These are phyloP conservation scores for Gorilla gorilla DNA, from an alignment of 2,113 vertebrate species.

Conservation along the genomic window DNA sequence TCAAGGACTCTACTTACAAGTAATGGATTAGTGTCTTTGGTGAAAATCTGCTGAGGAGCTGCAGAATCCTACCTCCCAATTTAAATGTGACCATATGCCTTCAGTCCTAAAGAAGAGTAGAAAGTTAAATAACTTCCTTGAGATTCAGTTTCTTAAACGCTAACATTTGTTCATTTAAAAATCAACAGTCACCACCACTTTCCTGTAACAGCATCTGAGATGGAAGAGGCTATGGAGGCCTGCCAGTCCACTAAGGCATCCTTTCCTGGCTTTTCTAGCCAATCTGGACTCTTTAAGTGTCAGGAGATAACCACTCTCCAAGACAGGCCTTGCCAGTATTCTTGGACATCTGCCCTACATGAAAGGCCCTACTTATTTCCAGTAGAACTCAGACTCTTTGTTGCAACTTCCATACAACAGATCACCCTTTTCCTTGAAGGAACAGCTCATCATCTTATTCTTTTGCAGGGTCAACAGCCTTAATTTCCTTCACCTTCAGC, in stretches of 20 bases:
- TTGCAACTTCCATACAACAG: background rate
- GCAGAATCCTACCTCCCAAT: background rate
- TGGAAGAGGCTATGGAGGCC: background rate
- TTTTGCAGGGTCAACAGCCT: background rate
- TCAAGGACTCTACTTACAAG: background rate
- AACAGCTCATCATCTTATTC: background rate
- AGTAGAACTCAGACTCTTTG: background rate
- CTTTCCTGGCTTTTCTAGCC: background rate
- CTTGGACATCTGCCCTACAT: background rate
- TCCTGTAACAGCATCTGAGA: background rate
- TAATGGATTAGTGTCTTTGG: background rate
- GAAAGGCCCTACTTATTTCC: background rate
- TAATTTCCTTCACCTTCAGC: background rate
- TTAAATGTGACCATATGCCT: background rate
- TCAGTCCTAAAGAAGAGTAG: background rate
- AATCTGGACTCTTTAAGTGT: background rate
- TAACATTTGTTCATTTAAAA: slow-evolving; percentile 12
- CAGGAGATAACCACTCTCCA: background rate
- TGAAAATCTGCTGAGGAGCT: background rate
- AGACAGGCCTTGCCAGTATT: background rate
- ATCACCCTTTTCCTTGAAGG: background rate
- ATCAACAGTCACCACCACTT: background rate
- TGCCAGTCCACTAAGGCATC: background rate
- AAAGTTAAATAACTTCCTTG: background rate
- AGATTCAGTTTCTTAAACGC: slow-evolving; percentile 5